Conservation (phyloP, 2,888 invertebrate species). For the Xanthorhoe spadicearia region DNA sequence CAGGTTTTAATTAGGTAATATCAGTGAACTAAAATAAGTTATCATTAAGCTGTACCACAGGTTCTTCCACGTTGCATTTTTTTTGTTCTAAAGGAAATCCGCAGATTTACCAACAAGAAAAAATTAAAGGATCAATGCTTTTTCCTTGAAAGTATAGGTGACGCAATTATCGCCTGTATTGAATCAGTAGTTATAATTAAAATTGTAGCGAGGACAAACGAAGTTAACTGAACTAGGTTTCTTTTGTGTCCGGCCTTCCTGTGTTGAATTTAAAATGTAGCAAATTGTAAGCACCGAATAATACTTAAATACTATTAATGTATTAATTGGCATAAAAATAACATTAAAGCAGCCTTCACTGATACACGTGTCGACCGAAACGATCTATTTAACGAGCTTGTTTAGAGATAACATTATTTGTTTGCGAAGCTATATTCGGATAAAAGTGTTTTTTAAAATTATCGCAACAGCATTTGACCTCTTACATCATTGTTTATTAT, state of each 20-base stretch:
- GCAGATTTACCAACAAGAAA: conserved; percentile 1
- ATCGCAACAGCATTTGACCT: conserved; percentile 44
- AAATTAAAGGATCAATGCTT: background rate
- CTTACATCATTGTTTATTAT: conserved; percentile 47
- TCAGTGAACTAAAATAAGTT: background rate
- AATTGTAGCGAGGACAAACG: conserved; percentile 18
- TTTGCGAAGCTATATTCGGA: conserved; percentile 46
- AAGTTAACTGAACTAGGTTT: conserved; percentile 20
- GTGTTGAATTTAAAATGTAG: conserved; percentile 5
- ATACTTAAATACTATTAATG: conserved; percentile 8
- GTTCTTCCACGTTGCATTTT: background rate
- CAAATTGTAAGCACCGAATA: conserved; percentile 1
- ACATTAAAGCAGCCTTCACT: conserved; percentile 19
- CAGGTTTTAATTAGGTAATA: background rate
- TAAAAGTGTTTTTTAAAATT: conserved; percentile 42
- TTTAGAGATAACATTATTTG: conserved; percentile 61
- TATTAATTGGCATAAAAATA: conserved; percentile 22
- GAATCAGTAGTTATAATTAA: conserved; percentile 25
- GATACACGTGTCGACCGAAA: conserved; percentile 43
- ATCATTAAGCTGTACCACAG: background rate
- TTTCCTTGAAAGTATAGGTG: conserved; percentile 27
- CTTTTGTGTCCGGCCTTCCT: conserved; percentile 10
- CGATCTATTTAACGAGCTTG: conserved; percentile 46
- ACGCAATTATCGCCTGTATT: conserved; percentile 29
- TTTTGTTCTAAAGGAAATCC: background rate